A percentile compares a stretch with the other conserved stretches of the same genome.
These are phyloP conservation scores for Danio aesculapii DNA, from an alignment of 2,797 vertebrate species.

Conservation along the genomic window DNA sequence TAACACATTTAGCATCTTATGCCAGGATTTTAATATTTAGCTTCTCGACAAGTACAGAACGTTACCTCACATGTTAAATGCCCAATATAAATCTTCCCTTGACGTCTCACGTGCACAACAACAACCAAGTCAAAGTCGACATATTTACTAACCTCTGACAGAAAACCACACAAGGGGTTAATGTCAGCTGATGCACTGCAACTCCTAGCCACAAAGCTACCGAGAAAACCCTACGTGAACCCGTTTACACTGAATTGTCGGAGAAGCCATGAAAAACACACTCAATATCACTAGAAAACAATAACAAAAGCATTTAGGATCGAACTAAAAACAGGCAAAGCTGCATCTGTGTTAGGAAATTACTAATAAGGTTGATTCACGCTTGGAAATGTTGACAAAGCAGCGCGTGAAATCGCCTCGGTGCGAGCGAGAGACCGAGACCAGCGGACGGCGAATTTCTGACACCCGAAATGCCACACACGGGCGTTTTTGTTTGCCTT, in stretches of 20 bases:
- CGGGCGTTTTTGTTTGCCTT: background rate
- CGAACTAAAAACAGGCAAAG: background rate
- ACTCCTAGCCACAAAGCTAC: constrained; percentile 38
- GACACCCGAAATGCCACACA: constrained; percentile 17
- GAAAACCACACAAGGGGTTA: background rate
- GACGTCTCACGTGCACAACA: background rate
- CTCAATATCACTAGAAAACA: background rate
- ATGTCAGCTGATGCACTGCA: constrained; percentile 29
- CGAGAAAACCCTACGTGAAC: constrained; percentile 29
- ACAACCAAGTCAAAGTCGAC: background rate
- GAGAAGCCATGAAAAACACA: background rate
- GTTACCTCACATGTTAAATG: background rate
- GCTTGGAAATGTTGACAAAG: constrained; percentile 33
- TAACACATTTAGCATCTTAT: background rate
- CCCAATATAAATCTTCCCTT: constrained; percentile 1
- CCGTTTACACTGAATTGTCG: background rate
- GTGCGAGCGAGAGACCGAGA: background rate
- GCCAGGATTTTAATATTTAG: background rate
- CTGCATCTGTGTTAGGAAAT: background rate
- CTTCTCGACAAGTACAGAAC: background rate
- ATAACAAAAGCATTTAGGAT: background rate
- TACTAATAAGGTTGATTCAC: background rate
- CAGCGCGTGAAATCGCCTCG: constrained; percentile 27
- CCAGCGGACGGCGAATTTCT: background rate
- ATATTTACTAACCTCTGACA: background rate